Evolutionary conservation across 2,888 invertebrate genomes (phyloP), one percentile per base, ranked within the genome.

Genomic region (Drosophila mayaguana): DNA sequence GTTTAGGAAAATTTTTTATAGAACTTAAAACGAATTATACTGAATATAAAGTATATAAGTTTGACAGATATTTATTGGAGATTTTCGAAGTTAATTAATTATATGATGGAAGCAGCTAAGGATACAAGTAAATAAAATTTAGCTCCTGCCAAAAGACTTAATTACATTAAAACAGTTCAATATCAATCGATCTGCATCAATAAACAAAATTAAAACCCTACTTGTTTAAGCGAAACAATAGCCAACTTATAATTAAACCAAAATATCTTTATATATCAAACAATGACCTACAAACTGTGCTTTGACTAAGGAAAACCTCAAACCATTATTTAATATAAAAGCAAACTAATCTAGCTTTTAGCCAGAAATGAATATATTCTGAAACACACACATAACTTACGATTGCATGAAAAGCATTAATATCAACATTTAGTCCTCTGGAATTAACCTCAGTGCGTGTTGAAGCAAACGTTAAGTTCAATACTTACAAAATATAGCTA

Each of bases 361-460:
- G 28, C n/a, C 48, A 28, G n/a, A 48, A 32, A 18, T 12, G 12
- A 14, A 48, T 28, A 48, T 28, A 50, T 50, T 18, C 50, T 0
- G 50, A 18, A 14, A 6, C 12, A 18, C 34, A n/a, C 7, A 50
- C 12, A 32, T 50, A 50, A 18, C 7, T 50, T 32, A 50, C 25
- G 4, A 25, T 25, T 50, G 12, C 14, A 12, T 18, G 50, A 28
- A 48, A 28, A 48, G 9, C 25, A 46, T 46, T 46, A 46, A 46
- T 46, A 46, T 9, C 25, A 9, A 25, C 48, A 32, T 34, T 34
- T 2, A 14, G 18, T 32, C 3, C 32, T 14, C 20, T 18, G 14
- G 18, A 54, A 7, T 54, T n/a, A 54, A 12, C 38, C 38, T 38
- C 38, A 54, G 25, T 38, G 53, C n/a, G 22, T 38, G 53, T 25